A percentile compares a stretch with the other conserved stretches of the same genome.
These are phyloP conservation scores for Linurgus olivaceus DNA, from an alignment of 2,797 vertebrate genomes.

Conservation along the genomic window DNA sequence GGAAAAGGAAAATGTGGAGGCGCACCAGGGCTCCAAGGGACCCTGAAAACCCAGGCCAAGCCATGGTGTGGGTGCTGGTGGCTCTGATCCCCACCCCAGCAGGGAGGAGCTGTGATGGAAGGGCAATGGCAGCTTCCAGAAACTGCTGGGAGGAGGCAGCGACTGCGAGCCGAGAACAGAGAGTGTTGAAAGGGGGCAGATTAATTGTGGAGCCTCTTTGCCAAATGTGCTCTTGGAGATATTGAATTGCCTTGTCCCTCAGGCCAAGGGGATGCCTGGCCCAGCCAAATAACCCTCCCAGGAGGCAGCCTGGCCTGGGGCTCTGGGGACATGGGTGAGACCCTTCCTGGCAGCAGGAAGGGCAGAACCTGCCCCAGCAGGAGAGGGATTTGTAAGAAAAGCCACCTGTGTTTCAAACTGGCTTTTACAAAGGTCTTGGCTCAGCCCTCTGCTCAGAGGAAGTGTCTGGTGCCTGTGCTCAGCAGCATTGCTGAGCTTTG, in stretches of 20 bases:
- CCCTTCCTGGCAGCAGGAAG: not conserved
- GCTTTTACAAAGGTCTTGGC: not conserved
- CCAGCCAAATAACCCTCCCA: not conserved
- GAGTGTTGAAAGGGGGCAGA: not conserved
- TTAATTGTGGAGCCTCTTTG: conserved; percentile 21
- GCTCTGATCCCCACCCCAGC: not conserved
- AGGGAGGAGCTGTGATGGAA: not conserved
- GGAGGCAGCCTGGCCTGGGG: not conserved
- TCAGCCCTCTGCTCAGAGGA: not conserved
- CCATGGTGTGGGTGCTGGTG: accelerated
- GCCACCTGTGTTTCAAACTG: not conserved
- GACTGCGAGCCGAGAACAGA: not conserved
- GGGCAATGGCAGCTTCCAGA: not conserved
- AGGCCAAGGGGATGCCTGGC: not conserved
- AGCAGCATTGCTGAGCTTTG: not conserved
- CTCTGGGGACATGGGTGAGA: not conserved
- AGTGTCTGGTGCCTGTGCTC: not conserved
- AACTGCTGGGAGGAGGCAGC: conserved; percentile 2
- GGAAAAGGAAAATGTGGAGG: not conserved
- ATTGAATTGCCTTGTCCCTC: not conserved
- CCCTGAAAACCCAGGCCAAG: not conserved
- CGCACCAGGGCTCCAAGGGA: not conserved
- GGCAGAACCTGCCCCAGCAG: not conserved
- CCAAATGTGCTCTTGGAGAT: conserved; percentile 30
- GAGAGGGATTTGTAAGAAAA: not conserved